Percentiles rank a stretch among this genome's conserved stretches.
Evolutionary conservation across 2,797 vertebrate genomes (phyloP).

Genomic region (Falco columbarius): DNA sequence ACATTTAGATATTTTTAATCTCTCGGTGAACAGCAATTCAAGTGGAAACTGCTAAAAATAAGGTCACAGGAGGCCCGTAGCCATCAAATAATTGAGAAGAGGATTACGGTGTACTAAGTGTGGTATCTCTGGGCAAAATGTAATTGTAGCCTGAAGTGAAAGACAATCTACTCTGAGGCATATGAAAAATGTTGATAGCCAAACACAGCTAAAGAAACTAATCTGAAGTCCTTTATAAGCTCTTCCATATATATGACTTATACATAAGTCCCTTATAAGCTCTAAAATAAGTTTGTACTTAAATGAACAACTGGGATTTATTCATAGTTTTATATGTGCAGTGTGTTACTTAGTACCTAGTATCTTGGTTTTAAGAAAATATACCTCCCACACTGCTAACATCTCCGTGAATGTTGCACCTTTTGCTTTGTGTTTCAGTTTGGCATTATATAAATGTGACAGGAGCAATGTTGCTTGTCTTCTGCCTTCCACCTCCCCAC

Average conservation of each 20-base stretch:
- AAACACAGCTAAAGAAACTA: not conserved
- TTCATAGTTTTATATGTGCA: not conserved
- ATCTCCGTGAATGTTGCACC: not conserved
- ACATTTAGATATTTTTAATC: not conserved
- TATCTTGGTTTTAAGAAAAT: not conserved
- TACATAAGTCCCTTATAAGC: not conserved
- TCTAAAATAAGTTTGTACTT: not conserved
- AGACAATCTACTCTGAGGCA: not conserved
- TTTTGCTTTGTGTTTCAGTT: not conserved
- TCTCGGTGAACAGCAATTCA: not conserved
- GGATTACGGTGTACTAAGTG: not conserved
- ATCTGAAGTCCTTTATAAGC: not conserved
- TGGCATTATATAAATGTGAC: not conserved
- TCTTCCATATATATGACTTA: not conserved
- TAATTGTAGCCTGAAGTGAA: not conserved
- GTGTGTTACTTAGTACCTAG: not conserved
- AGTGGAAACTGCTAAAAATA: slow-evolving; percentile 25
- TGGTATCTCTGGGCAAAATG: not conserved
- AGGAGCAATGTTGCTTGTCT: not conserved
- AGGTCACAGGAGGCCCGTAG: not conserved
- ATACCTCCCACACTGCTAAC: not conserved
- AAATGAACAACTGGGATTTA: not conserved
- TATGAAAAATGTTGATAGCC: not conserved
- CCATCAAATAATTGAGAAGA: not conserved
- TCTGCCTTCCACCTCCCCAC: not conserved